These are phyloP conservation scores for Eupithecia exiguata DNA, from an alignment of 2,888 invertebrate genomes.

Conservation along the genomic window DNA sequence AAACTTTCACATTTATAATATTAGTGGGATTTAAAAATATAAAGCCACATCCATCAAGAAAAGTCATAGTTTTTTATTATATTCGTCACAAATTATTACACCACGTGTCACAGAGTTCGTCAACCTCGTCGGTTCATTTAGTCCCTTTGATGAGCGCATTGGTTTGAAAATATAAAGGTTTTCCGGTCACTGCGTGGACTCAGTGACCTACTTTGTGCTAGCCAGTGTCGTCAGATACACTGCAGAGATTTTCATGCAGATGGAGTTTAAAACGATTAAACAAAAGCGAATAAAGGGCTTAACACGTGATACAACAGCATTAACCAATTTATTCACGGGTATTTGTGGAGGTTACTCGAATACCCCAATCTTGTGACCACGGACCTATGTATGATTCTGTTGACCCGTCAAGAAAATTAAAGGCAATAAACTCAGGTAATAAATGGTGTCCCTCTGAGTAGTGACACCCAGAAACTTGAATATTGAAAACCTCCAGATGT, in stretches of 20 bases:
- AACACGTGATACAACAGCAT: not conserved
- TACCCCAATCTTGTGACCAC: not conserved
- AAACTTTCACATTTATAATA: too few species aligned
- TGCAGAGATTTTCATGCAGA: slow-evolving; percentile 17
- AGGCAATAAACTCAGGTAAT: not conserved
- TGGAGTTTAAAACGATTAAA: not conserved
- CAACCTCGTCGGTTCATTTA: slow-evolving; percentile 13
- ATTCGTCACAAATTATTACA: not conserved
- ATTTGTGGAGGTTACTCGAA: not conserved
- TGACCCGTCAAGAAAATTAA: not conserved
- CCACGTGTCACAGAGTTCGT: slow-evolving; percentile 4
- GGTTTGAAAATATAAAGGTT: slow-evolving; percentile 55
- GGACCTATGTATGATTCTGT: not conserved
- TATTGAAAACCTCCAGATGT: not conserved
- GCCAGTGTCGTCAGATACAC: slow-evolving; percentile 21
- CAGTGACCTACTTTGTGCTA: slow-evolving; percentile 62
- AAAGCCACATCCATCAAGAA: not conserved
- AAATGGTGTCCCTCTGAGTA: not conserved
- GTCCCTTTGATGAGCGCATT: slow-evolving; percentile 38
- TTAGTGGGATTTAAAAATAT: not conserved
- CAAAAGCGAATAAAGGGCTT: slow-evolving; percentile 2
- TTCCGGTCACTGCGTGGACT: slow-evolving; percentile 66
- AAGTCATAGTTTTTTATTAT: not conserved
- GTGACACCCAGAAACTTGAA: not conserved
- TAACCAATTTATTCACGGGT: not conserved